phyloP scores from a whole-genome alignment of 2,113 vertebrate species.

The Arothron firmamentum region DNA sequence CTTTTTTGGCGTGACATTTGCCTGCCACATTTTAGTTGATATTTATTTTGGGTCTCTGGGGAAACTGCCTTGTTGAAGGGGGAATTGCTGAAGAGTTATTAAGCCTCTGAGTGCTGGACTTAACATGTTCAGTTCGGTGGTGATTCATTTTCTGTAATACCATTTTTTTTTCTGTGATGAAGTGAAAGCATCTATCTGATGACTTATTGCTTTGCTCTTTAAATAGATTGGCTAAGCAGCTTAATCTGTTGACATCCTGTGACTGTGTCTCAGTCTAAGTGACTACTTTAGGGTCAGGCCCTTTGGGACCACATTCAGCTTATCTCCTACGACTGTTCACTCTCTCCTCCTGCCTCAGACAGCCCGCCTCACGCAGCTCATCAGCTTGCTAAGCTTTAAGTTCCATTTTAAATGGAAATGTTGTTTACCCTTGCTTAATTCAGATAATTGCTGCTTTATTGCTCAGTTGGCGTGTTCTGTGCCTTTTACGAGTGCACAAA shows the following conservation, averaged over 20 bases:
- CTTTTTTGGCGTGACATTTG: slow-evolving; percentile 61
- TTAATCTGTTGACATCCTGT: slow-evolving; percentile 57
- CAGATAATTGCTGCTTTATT: too few species aligned
- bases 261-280: slow-evolving; percentile 42
- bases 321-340: slow-evolving; percentile 43
- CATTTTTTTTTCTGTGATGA: not conserved
- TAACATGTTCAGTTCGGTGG: not conserved
- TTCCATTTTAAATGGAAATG: too few species aligned
- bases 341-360: slow-evolving; percentile 14
- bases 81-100: slow-evolving; percentile 3
- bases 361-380: not conserved
- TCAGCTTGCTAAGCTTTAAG: too few species aligned
- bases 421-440: too few species aligned
- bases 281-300: slow-evolving; percentile 47
- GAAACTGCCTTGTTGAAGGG: slow-evolving; percentile 12
- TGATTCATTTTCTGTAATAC: not conserved
- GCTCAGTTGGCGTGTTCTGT: too few species aligned
- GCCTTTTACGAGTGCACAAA: too few species aligned
- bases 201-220: slow-evolving; percentile 39
- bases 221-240: slow-evolving; percentile 57
- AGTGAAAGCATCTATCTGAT: slow-evolving; percentile 21
- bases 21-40: slow-evolving; percentile 6
- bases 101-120: not conserved
- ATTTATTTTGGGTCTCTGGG: slow-evolving; percentile 42
- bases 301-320: slow-evolving; percentile 32